Percentiles rank a stretch among this genome's conserved stretches.
phyloP scores from a whole-genome alignment of 2,888 invertebrate genomes.

The Morpho achilles region DNA sequence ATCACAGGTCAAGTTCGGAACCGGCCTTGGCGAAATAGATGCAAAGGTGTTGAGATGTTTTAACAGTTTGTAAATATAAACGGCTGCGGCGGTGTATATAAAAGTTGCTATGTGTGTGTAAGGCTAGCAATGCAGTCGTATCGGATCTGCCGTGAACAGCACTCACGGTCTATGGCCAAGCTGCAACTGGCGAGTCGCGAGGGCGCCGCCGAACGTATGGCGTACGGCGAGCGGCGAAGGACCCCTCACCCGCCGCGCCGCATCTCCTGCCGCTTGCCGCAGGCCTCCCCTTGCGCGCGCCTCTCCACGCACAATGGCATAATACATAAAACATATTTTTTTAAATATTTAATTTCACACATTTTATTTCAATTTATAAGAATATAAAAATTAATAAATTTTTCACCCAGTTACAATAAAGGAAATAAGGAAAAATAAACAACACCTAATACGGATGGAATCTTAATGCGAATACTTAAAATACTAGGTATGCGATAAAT shows the following conservation, averaged over 20 bases:
- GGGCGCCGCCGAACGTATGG: constrained; percentile 52
- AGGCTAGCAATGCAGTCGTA: constrained; percentile 51
- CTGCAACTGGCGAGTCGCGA: constrained; percentile 60
- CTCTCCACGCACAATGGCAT: constrained; percentile 42
- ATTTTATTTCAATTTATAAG: neutral
- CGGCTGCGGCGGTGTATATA: constrained; percentile 38
- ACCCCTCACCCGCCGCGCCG: constrained; percentile 51
- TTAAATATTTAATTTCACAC: neutral
- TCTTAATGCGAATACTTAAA: too few species aligned
- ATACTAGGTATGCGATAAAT: too few species aligned
- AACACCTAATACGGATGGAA: too few species aligned
- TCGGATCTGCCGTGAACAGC: constrained; percentile 42
- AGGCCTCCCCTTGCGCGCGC: constrained; percentile 64
- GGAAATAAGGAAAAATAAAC: too few species aligned
- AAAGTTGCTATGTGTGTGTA: constrained; percentile 48
- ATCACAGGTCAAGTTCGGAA: constrained; percentile 70
- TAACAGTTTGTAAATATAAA: constrained; percentile 41
- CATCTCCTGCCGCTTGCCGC: constrained; percentile 43
- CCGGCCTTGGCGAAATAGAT: constrained; percentile 46
- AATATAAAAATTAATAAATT: too few species aligned
- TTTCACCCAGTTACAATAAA: too few species aligned
- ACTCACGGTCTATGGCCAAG: constrained; percentile 49
- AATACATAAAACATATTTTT: constrained; percentile 24
- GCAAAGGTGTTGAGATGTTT: constrained; percentile 39
- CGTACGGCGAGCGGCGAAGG: constrained; percentile 38